Base-by-base conservation (phyloP, 35 echinoderm and acorn worm genomes). In the Eucidaris tribuloides region DNA sequence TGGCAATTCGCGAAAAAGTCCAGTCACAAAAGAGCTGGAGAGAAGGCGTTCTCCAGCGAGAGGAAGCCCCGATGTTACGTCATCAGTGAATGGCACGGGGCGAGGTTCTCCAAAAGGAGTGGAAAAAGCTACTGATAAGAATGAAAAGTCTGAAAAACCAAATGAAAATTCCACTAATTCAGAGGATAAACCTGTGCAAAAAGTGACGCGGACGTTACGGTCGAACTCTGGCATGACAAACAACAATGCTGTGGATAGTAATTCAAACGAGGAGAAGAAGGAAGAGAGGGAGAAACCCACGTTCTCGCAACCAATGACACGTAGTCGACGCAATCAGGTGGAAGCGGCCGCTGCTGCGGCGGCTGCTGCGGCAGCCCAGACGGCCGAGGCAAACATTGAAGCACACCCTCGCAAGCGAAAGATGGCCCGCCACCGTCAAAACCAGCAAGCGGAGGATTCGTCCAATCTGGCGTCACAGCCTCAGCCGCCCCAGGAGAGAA, bases 401-500 rank as follows among this genome's bases (percentile, higher is more conserved):
- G 86, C 96, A 0, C 91, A 93, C 65, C 96, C 96, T 13, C 50
- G 96, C 39, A 99, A 99, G 46, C 77, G 96, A 5, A 99, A 99
- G 70, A 93, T 99, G 38, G 96, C 96, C 50, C 80, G 91, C 44
- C 96, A 93, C 57, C 77, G 91, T 19, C 74, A 89, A 54, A 81
- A 88, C 37, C 85, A 89, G 44, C 81, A 59, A 66, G 79, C 63
- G 58, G 84, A 65, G 50, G 88, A 87, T 33, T 42, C 65, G 14
- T 56, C 34, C 5, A 58, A 66, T 25, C 76, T 60, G 17, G 45
- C 45, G 9, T 83, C 83, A 28, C 42, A 81, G 0, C 70, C 81
- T 5, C 40, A 59, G 17, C 85, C 85, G 31, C 85, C 89, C 25
- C 77, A 90, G 71, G 91, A 88, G 50, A 89, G 71, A 49, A 45